Base-by-base conservation (phyloP, 2,888 invertebrate species). In the Aporophyla lueneburgensis region DNA sequence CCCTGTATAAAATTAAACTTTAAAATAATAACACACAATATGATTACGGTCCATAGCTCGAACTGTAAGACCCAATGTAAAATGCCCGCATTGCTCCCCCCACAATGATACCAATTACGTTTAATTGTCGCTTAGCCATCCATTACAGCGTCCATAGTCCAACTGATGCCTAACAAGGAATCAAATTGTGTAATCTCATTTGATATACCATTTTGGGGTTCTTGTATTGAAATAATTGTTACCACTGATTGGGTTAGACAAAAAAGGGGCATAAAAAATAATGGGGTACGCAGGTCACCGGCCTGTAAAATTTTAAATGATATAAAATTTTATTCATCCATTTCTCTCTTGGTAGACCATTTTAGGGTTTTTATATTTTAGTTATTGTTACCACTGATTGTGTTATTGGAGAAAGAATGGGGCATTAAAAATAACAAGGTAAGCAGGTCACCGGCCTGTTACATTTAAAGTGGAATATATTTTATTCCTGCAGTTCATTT, bases 41-140 rank as follows among this genome's bases (percentile, higher is more conserved):
- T 58, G 53, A 70, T 67, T 54, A n/a, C 53, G 16, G 24, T n/a
- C 19, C 27, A 58, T 14, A 54, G 5, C 5, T 3, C 12, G 14
- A 51, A 66, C 83, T 83, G 63, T 77, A 85, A 85, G 77, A 43
- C 70, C 24, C 71, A 70, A 78, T 87, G 78, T 86, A 81, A 84
- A 85, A 76, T 82, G 86, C 92, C 90, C 92, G 90, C 91, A 91
- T 89, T 76, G 86, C 83, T 89, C 91, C 88, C 89, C 88, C 89
- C 88, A 74, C 24, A 87, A 90, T 89, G 89, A 89, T 86, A 86
- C 86, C 94, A 95, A 95, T 95, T 95, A 94, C 84, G 76, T 86
- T 89, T 94, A 95, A 95, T 95, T 95, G 94, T 90, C 88, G 87
- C 90, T 88, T 88, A 87, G 86, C 80, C 81, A 79, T 80, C 85